Base-by-base conservation (phyloP, 2,797 vertebrate species). In the Cuculus canorus region DNA sequence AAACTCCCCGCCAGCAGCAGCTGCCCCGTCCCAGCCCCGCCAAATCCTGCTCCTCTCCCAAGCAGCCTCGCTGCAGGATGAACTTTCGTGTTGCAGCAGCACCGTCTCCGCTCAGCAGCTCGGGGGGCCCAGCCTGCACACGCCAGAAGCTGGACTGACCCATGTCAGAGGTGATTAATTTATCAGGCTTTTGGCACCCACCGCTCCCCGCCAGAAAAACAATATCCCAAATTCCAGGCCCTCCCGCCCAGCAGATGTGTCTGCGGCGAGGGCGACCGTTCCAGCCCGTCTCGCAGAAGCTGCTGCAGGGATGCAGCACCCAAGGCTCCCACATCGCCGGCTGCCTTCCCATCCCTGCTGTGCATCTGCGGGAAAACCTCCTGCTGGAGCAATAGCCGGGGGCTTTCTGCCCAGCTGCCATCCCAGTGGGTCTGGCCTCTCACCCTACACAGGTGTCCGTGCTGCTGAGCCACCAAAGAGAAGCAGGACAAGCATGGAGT, bases 151-250 rank as follows among this genome's bases (percentile, higher is more conserved):
- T 77, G 95, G 87, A 84, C 95, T 93, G 96, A 94, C 96, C 96
- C 95, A 64, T 92, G 92, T 95, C 95, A 90, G 91, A 96, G 95
- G 96, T 96, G 95, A 96, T 94, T 94, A 94, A 97, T 97, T 96
- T 95, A 96, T 97, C 94, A 95, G 94, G 95, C 71, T 96, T 94
- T 96, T 96, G 95, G 95, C 95, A 94, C 95, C 95, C 95, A 64
- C 92, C 4, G 0, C 92, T 94, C 95, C 71, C 94, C 65, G 81
- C 87, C 85, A 96, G 95, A 96, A 96, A 95, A 97, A 97, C 94
- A 96, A 96, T 90, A 92, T 96, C 96, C 95, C 91, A 6, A 91
- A 95, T 96, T 97, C 95, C 95, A 97, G 81, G 85, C 91, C 82
- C 92, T 95, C 95, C 95, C 90, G 8, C 91, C 95, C 96, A 88